These are phyloP conservation scores for Gastrophryne carolinensis DNA, from an alignment of 2,797 vertebrate genomes.

Conservation along the genomic window DNA sequence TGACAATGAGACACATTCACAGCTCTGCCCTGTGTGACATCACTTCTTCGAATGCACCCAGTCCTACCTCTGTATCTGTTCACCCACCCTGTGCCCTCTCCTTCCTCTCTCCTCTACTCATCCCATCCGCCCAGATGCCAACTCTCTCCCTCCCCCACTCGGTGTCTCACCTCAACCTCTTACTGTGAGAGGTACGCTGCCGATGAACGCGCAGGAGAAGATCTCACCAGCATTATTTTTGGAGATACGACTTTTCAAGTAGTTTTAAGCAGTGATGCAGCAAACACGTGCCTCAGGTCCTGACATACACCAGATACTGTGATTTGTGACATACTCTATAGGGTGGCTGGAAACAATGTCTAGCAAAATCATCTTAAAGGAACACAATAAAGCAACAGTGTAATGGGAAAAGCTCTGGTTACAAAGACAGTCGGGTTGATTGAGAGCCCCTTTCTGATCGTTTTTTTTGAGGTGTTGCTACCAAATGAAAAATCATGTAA, in stretches of 20 bases:
- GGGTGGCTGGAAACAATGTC: conserved; percentile 20
- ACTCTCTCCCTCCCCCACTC: background rate
- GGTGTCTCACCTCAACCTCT: background rate
- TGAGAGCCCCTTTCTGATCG: too few relatives aligned
- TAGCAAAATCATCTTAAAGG: conserved; percentile 2
- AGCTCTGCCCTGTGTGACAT: conserved; percentile 33
- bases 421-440: background rate
- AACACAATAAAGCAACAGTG: background rate
- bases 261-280: background rate
- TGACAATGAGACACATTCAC: conserved; percentile 16
- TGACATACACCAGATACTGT: conserved; percentile 29
- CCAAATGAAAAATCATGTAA: too few relatives aligned
- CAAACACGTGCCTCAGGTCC: background rate
- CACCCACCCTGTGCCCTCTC: conserved; percentile 26
- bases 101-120: background rate
- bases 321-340: conserved; percentile 18
- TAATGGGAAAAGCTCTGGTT: background rate
- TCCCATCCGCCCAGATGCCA: background rate
- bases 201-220: background rate
- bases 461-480: too few relatives aligned
- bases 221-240: background rate
- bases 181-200: background rate
- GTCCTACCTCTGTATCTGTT: background rate
- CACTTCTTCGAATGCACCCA: conserved; percentile 15
- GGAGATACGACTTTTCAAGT: background rate